A percentile compares a stretch with the other conserved stretches of the same genome.
Evolutionary conservation across 2,888 invertebrate species (phyloP).

Genomic region (Noctua janthe): DNA sequence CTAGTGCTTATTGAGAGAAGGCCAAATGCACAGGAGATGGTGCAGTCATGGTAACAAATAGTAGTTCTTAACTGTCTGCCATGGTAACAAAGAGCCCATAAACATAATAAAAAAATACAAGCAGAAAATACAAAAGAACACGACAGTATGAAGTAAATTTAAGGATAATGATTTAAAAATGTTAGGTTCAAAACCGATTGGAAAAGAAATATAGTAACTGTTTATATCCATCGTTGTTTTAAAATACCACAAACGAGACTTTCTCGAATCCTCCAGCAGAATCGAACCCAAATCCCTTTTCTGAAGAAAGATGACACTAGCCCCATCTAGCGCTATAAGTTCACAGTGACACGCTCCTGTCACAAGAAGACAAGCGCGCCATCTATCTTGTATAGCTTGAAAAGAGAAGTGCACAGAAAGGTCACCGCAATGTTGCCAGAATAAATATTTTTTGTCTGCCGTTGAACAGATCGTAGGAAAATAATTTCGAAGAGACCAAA

Average conservation of each 20-base stretch:
- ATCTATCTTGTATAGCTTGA: slow-evolving; percentile 19
- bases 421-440: neutral
- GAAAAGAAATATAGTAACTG: neutral
- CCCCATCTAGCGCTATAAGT: slow-evolving; percentile 27
- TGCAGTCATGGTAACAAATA: neutral
- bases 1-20: neutral
- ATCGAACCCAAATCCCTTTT: neutral
- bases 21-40: neutral
- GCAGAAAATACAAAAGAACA: neutral
- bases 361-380: neutral
- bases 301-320: neutral
- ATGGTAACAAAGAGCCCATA: neutral
- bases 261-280: neutral
- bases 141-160: neutral
- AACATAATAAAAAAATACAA: neutral
- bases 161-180: neutral
- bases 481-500: neutral
- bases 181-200: neutral
- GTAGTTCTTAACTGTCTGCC: neutral
- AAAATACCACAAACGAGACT: neutral
- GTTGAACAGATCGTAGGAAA: neutral
- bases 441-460: neutral
- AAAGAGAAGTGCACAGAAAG: neutral
- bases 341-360: neutral
- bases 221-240: neutral